phyloP scores from a whole-genome alignment of 2,888 invertebrate species.

The Melanophora roralis region DNA sequence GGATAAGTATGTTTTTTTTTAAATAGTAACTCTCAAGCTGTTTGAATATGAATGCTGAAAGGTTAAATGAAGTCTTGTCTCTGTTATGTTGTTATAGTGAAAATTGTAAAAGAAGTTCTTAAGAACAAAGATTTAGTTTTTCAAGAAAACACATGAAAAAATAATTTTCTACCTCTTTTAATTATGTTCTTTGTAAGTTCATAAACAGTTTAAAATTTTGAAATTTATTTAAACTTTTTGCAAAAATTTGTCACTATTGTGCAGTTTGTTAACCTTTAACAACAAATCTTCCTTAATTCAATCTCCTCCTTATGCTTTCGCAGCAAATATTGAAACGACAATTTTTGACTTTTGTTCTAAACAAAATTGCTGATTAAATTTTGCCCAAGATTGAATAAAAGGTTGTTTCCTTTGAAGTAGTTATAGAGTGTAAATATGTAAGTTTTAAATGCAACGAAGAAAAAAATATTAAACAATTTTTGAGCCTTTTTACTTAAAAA shows the following conservation, averaged over 20 bases:
- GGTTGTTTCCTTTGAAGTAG: neutral
- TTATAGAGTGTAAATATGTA: neutral
- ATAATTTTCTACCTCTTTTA: no score
- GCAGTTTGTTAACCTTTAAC: neutral
- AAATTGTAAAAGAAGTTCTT: neutral
- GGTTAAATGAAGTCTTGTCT: neutral
- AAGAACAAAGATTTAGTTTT: no score
- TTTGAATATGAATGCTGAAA: neutral
- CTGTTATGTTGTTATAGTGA: neutral
- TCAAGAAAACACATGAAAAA: no score
- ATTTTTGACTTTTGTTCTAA: neutral
- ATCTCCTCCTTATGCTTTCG: neutral
- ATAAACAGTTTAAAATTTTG: no score
- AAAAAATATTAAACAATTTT: no score
- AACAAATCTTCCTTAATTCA: neutral
- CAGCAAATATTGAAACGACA: neutral
- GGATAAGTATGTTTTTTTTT: neutral
- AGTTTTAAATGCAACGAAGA: no score
- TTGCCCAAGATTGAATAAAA: neutral
- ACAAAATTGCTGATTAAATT: neutral
- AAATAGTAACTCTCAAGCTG: constrained; percentile 20
- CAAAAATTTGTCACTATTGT: neutral
- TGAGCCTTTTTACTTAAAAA: no score
- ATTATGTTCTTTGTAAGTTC: no score
- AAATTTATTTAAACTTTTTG: no score